Conservation (phyloP, 2,797 vertebrate genomes). For the Sebastes trivittatus region DNA sequence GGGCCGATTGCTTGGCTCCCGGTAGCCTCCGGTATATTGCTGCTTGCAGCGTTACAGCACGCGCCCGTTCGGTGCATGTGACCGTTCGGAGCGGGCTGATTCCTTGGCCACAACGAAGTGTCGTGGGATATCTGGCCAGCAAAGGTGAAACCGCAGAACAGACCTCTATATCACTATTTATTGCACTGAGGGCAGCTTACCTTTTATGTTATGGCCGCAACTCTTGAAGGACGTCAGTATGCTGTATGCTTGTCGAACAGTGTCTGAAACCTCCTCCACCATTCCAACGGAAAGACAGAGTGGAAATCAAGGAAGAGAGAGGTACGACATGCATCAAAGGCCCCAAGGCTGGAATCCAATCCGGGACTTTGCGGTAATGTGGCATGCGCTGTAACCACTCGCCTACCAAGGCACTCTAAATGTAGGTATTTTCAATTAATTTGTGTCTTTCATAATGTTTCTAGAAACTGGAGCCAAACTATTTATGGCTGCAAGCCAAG, state of each 20-base stretch:
- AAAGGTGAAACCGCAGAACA: neutral
- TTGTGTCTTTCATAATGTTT: neutral
- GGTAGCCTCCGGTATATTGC: too few species aligned
- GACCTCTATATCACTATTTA: neutral
- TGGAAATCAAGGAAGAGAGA: too few species aligned
- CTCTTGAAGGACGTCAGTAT: neutral
- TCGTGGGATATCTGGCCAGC: neutral
- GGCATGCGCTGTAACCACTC: neutral
- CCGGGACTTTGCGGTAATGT: neutral
- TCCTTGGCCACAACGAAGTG: too few species aligned
- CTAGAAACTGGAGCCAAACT: neutral
- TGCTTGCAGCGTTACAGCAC: too few species aligned
- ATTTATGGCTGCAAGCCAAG: conserved; percentile 7
- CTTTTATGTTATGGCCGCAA: neutral
- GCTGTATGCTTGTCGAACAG: neutral
- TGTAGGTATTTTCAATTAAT: neutral
- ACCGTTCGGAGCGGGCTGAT: too few species aligned
- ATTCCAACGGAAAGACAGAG: too few species aligned
- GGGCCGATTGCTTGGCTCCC: too few species aligned
- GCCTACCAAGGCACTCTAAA: neutral
- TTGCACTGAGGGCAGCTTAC: neutral
- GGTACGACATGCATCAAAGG: neutral
- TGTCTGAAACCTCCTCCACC: neutral
- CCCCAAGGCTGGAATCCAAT: neutral
- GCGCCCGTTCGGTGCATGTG: too few species aligned